A percentile compares a stretch with the other conserved stretches of the same genome.
These are phyloP conservation scores for Apaloderma vittatum DNA, from an alignment of 2,113 vertebrate species.

Conservation along the genomic window DNA sequence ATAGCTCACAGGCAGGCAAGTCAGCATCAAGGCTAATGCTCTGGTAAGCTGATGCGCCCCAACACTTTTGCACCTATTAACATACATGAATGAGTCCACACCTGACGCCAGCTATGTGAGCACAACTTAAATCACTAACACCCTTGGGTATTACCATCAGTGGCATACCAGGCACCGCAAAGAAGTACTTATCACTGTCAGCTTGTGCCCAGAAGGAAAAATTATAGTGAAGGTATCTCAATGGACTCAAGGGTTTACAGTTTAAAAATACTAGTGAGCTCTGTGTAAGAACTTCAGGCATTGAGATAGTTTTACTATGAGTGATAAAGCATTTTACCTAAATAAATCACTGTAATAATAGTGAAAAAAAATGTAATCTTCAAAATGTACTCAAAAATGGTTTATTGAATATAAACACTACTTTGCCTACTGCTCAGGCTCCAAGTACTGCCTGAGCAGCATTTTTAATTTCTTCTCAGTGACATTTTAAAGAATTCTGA, in stretches of 20 bases:
- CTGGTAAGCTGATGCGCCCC: neutral
- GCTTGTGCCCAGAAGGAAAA: neutral
- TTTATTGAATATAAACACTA: neutral
- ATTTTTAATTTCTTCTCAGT: neutral
- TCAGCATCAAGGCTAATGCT: neutral
- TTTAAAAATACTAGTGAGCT: neutral
- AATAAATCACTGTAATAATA: neutral
- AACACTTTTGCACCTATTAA: neutral
- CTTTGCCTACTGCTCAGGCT: neutral
- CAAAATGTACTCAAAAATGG: neutral
- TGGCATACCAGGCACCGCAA: neutral
- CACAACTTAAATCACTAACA: neutral
- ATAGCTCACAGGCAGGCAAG: neutral
- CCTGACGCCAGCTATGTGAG: neutral
- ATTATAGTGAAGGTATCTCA: neutral
- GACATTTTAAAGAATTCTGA: conserved; percentile 11
- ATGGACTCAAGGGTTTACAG: neutral
- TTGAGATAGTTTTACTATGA: neutral
- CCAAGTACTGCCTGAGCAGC: neutral
- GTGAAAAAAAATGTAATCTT: neutral
- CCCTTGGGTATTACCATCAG: neutral
- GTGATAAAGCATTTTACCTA: neutral
- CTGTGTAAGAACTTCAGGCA: neutral
- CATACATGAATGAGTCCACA: neutral
- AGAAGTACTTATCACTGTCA: neutral